Evolutionary conservation across 2,888 invertebrate species (phyloP), one percentile per base, ranked within the genome.

Genomic region (Phaonia tiefii): DNA sequence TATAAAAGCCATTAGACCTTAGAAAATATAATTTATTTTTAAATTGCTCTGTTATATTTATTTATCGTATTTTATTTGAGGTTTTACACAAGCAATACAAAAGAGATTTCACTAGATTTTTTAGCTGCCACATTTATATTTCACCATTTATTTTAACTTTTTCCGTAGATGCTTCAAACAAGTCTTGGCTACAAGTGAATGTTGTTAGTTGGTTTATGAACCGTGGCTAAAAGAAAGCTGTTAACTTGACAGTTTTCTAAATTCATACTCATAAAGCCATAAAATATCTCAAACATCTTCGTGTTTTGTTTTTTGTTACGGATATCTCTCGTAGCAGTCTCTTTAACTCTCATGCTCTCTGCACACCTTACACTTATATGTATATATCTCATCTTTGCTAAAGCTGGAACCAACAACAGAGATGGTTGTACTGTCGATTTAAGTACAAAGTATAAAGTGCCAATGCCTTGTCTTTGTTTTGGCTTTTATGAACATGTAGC

Each of bases 191-290:
- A 51, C 80, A 71, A 81, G 75, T 81, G 71, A 81, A 75, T 81
- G 78, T 75, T 78, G 67, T 75, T 58, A 60, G 71, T 56, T 77
- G 46, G 75, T 75, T 75, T 78, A 78, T 77, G 75, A 63, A 71
- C 46, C 49, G 60, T 72, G 71, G 78, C 71, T 71, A 75, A 81
- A 78, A 78, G 81, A 81, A 81, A 81, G 81, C 81, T 77, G 76
- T 67, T 75, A 71, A 81, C 67, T 58, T 67, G 75, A 42, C 63
- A 78, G 71, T 75, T 78, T 75, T 72, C 67, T 72, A 72, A 63
- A 71, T 31, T 49, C 44, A 44, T 69, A 66, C 66, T 76, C 73
- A 60, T 58, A 58, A 74, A 71, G 51, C 46, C 25, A 15, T 37
- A 67, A 56, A 72, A 44, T 66, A 49, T 46, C 26, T 31, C 71